Base-by-base conservation (phyloP, 1,140 invertebrate genomes). In the Drosophila santomea region DNA sequence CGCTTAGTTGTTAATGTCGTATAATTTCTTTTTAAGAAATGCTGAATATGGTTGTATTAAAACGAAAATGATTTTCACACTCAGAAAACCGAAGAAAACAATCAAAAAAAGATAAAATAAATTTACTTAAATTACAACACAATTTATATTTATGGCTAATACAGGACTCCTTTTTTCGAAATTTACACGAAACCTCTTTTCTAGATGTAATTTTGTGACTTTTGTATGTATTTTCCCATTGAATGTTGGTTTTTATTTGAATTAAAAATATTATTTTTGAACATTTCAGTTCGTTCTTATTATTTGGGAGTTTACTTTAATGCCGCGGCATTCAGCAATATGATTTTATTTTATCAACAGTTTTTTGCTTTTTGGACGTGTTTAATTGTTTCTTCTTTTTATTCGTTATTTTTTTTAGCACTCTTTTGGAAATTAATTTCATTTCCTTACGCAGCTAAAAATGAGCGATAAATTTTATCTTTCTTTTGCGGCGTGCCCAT, bases 1-100 rank as follows among this genome's bases (percentile, higher is more conserved):
- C 62, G 64, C 78, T 89, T 89, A 89, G 80, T 89, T 88, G 15
- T 61, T 71, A 80, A 77, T 71, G 63, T 59, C 63, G 47, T 80
- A 78, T 67, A 71, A 71, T 71, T 71, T 71, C 64, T 74, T 74
- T 64, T 74, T 88, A 88, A 80, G 84, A 78, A 74, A 58, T 69
- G 74, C 68, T 84, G 61, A 78, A 83, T 78, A 84, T 78, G 84
- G 85, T 90, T 88, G 84, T 84, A 88, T 74, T 62, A 73, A 74
- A 50, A 51, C 58, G 35, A 41, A 51, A 28, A 38, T 39, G 55
- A 44, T 11, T 58, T 48, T 44, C 23, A 44, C 51, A 68, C 20
- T 50, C n/a, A 59, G 62, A 63, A 66, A 56, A 41, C 4, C n/a
- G 4, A 36, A 32, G 32, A 32, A 32, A 8, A 7, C 7, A 8